phyloP scores from a whole-genome alignment of 2,888 invertebrate genomes.

The Elaeidobius kamerunicus region DNA sequence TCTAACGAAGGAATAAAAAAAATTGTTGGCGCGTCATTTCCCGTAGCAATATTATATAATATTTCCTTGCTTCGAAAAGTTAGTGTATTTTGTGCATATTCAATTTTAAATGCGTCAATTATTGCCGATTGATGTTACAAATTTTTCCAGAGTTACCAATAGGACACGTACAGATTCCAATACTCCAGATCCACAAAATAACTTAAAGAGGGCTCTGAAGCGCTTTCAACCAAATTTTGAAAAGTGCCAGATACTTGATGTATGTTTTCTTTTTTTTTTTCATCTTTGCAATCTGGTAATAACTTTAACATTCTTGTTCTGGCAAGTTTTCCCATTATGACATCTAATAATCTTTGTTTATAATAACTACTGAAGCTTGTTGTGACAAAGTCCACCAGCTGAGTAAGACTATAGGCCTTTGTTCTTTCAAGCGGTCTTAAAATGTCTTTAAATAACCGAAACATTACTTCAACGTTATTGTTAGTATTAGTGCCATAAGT shows the following conservation, averaged over 20 bases:
- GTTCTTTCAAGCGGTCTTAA: background rate
- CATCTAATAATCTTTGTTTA: constrained; percentile 7
- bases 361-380: constrained; percentile 8
- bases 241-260: constrained; percentile 1
- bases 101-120: constrained; percentile 8
- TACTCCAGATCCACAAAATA: constrained; percentile 5
- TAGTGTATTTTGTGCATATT: constrained; percentile 5
- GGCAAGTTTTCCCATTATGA: constrained; percentile 6
- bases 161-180: constrained; percentile 3
- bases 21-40: constrained; percentile 7
- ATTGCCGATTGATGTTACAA: constrained; percentile 5
- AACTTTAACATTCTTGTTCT: background rate
- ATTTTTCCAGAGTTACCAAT: background rate
- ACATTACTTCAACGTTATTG: constrained; percentile 20
- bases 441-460: constrained; percentile 2
- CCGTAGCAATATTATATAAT: constrained; percentile 4
- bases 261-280: background rate
- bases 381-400: constrained; percentile 7
- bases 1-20: constrained; percentile 4
- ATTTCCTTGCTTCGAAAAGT: constrained; percentile 5
- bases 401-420: constrained; percentile 5
- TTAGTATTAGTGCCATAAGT: constrained; percentile 11
- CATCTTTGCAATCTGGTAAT: background rate
- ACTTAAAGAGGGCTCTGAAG: background rate
- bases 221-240: constrained; percentile 1